Evolutionary conservation across 2,797 vertebrate genomes (phyloP).

Genomic region (Potorous gilbertii): DNA sequence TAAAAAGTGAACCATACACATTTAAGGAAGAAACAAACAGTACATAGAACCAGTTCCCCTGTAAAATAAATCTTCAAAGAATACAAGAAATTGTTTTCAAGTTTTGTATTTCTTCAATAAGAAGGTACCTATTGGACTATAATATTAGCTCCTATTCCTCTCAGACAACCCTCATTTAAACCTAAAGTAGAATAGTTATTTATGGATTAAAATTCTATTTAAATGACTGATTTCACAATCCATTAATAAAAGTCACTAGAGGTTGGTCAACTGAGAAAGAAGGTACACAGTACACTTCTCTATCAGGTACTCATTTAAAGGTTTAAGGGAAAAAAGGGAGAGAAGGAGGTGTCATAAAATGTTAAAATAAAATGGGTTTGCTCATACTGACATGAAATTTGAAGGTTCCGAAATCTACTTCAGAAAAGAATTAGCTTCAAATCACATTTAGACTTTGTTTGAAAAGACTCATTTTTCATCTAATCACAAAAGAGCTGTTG

Average conservation of each 20-base stretch:
- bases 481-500: constrained; percentile 20
- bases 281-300: neutral
- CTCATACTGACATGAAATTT: constrained; percentile 10
- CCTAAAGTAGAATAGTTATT: constrained; percentile 41
- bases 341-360: neutral
- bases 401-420: neutral
- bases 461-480: constrained; percentile 5
- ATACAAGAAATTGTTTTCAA: neutral
- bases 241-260: neutral
- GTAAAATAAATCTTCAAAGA: neutral
- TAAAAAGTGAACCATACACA: constrained; percentile 13
- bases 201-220: constrained; percentile 33
- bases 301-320: neutral
- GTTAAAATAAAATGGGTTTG: neutral
- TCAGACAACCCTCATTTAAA: constrained; percentile 45
- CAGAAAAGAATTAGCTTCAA: constrained; percentile 42
- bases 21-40: neutral
- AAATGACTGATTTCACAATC: constrained; percentile 34
- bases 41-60: constrained; percentile 7
- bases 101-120: neutral
- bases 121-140: neutral
- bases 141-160: constrained; percentile 21
- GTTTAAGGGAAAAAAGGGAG: neutral
- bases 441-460: neutral
- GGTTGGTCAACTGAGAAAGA: constrained; percentile 14